Evolutionary conservation across 1,140 invertebrate species (phyloP).

Genomic region (Nasonia giraulti): DNA sequence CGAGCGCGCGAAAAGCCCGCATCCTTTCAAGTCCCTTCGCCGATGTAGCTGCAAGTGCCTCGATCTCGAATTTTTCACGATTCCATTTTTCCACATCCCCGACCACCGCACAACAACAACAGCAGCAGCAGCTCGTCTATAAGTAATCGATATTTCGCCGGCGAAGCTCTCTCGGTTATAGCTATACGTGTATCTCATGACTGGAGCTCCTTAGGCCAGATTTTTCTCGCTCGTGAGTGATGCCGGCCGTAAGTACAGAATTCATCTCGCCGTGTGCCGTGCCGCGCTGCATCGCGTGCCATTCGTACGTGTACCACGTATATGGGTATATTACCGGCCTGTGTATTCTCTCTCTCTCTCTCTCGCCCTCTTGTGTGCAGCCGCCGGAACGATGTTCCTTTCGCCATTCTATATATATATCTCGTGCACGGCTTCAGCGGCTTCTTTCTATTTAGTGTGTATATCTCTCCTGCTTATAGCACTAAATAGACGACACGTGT

Average conservation of each 20-base stretch:
- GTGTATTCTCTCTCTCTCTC: not conserved
- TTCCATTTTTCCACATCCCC: not conserved
- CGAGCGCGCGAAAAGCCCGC: not conserved
- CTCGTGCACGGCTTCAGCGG: not conserved
- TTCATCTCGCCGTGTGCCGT: not conserved
- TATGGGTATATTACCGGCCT: slow-evolving; percentile 17
- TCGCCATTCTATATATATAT: not conserved
- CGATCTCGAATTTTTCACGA: not conserved
- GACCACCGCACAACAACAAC: not conserved
- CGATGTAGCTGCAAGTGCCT: not conserved
- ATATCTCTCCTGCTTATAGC: not conserved
- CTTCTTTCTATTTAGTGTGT: not conserved
- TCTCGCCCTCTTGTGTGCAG: not conserved
- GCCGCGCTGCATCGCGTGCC: slow-evolving; percentile 18
- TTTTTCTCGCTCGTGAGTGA: slow-evolving; percentile 8
- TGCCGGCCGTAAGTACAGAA: slow-evolving; percentile 6
- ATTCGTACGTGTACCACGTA: slow-evolving; percentile 5
- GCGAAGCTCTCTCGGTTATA: not conserved
- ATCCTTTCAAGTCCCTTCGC: not conserved
- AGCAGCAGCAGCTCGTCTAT: not conserved
- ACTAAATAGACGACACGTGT: slow-evolving; percentile 8
- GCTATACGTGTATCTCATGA: not conserved
- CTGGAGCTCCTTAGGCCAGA: not conserved
- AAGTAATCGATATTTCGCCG: not conserved
- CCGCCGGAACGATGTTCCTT: not conserved